phyloP scores from a whole-genome alignment of 2,888 invertebrate species.

The Bhutanitis thaidina region DNA sequence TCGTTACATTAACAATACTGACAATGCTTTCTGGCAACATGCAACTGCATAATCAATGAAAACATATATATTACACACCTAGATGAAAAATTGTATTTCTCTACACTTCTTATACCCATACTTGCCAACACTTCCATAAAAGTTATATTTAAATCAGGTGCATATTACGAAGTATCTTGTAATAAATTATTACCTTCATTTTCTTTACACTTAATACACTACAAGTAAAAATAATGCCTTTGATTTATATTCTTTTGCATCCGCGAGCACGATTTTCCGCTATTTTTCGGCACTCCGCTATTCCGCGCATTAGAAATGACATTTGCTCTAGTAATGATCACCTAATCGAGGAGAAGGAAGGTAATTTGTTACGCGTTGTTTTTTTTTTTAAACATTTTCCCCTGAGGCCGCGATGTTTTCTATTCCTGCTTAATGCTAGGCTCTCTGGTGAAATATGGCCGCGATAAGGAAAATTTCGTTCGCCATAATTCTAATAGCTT shows the following conservation, averaged over 20 bases:
- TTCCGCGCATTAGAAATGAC: slow-evolving; percentile 51
- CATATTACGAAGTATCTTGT: too few species aligned
- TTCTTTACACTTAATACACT: too few species aligned
- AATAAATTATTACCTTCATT: too few species aligned
- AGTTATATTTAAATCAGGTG: too few species aligned
- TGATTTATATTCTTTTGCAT: slow-evolving; percentile 37
- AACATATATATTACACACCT: too few species aligned
- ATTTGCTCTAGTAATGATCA: slow-evolving; percentile 63
- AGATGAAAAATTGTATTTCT: too few species aligned
- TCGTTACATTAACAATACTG: too few species aligned
- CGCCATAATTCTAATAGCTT: slow-evolving; percentile 67
- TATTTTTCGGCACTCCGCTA: slow-evolving; percentile 43
- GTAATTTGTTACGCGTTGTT: slow-evolving; percentile 46
- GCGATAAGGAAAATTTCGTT: slow-evolving; percentile 73
- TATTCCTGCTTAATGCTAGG: slow-evolving; percentile 62
- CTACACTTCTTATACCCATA: too few species aligned
- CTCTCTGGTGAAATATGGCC: slow-evolving; percentile 65
- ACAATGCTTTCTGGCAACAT: too few species aligned
- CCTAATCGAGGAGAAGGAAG: slow-evolving; percentile 66
- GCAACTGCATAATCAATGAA: too few species aligned
- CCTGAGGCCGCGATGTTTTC: slow-evolving; percentile 38
- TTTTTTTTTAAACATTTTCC: slow-evolving; percentile 35
- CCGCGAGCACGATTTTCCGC: slow-evolving; percentile 64
- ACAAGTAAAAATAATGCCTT: too few species aligned
- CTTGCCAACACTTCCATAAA: too few species aligned